phyloP scores from a whole-genome alignment of 1,140 invertebrate genomes.

The Sarcophaga peregrina region DNA sequence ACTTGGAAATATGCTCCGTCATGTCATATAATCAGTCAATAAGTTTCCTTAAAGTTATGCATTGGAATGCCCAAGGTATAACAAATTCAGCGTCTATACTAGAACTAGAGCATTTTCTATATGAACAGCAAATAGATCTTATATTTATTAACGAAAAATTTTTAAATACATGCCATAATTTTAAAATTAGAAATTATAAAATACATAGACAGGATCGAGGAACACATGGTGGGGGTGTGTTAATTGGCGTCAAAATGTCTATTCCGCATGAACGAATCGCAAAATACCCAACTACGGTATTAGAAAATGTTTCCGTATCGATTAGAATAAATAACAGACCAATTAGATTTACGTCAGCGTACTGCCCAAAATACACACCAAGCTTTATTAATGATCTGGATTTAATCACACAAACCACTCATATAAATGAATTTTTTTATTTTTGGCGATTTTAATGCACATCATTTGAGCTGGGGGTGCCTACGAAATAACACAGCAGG shows the following conservation, averaged over 20 bases:
- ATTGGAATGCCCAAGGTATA: slow-evolving; percentile 37
- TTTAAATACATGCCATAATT: background rate
- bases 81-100: background rate
- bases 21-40: slow-evolving; percentile 19
- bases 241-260: background rate
- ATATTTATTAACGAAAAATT: slow-evolving; percentile 9
- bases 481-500: background rate
- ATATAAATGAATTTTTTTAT: background rate
- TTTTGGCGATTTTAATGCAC: background rate
- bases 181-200: background rate
- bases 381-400: background rate
- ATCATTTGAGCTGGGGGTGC: background rate
- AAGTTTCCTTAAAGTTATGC: background rate
- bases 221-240: slow-evolving; percentile 11
- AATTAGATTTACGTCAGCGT: background rate
- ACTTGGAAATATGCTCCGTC: slow-evolving; percentile 9
- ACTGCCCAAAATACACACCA: background rate
- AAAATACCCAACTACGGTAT: background rate
- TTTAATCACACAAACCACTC: background rate
- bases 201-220: background rate
- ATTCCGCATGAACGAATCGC: background rate
- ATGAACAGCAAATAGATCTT: background rate
- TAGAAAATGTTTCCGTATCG: slow-evolving; percentile 1
- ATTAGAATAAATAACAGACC: background rate
- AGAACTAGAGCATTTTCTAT: background rate